phyloP scores from a whole-genome alignment of 2,113 vertebrate species.

The Paedocypris sp. region DNA sequence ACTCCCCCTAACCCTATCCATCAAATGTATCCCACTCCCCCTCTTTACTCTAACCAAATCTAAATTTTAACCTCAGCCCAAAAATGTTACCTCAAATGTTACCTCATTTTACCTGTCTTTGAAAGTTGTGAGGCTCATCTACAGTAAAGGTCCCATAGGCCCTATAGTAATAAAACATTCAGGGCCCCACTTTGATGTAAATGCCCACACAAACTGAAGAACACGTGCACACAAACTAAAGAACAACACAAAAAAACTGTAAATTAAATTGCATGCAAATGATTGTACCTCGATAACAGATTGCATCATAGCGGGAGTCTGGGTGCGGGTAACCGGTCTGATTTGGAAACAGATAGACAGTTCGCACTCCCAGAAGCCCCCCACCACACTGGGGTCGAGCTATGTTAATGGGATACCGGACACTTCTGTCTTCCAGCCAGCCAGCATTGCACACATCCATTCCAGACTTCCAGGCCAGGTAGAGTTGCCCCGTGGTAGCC shows the following conservation, averaged over 20 bases:
- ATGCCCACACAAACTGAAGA: too few relatives aligned
- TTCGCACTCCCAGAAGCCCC: slow-evolving; percentile 82
- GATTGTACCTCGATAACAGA: slow-evolving; percentile 78
- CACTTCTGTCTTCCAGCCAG: slow-evolving; percentile 86
- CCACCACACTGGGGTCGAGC: slow-evolving; percentile 86
- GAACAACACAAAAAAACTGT: not conserved
- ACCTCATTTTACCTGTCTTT: too few relatives aligned
- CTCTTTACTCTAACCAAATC: too few relatives aligned
- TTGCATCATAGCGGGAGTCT: slow-evolving; percentile 76
- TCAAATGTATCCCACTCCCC: too few relatives aligned
- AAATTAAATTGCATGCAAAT: not conserved
- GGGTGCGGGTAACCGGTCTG: slow-evolving; percentile 88
- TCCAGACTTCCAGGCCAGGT: slow-evolving; percentile 85
- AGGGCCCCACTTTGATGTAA: too few relatives aligned
- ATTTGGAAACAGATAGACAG: slow-evolving; percentile 77
- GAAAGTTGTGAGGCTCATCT: too few relatives aligned
- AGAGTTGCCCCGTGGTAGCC: slow-evolving; percentile 85
- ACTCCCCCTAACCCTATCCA: too few relatives aligned
- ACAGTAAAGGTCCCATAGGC: too few relatives aligned
- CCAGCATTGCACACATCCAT: slow-evolving; percentile 92
- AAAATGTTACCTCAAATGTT: too few relatives aligned
- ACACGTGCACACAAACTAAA: too few relatives aligned
- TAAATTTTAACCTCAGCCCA: too few relatives aligned
- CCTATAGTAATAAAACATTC: too few relatives aligned
- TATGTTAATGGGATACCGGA: slow-evolving; percentile 87